These are phyloP conservation scores for Drosophila elegans DNA, from an alignment of 1,140 invertebrate genomes.

Conservation along the genomic window DNA sequence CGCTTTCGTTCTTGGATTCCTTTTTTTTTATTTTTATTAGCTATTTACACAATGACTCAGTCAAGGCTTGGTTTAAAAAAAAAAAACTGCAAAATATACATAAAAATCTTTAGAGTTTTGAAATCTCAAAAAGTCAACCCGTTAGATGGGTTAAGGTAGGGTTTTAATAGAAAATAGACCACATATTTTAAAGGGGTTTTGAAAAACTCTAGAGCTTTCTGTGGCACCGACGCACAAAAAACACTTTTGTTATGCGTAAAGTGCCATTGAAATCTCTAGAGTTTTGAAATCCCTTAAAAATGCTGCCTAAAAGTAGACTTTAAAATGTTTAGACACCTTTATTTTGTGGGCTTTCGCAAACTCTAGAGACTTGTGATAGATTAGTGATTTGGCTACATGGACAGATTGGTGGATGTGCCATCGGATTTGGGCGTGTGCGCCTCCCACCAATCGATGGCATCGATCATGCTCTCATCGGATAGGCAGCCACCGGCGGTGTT, in stretches of 20 bases:
- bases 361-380: not conserved
- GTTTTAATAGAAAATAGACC: too few relatives aligned
- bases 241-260: too few relatives aligned
- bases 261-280: not conserved
- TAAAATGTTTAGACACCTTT: not conserved
- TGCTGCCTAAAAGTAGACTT: not conserved
- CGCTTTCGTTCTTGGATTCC: not conserved
- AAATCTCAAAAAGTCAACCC: not conserved
- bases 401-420: constrained; percentile 39
- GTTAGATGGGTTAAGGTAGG: too few relatives aligned
- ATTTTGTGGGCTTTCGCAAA: not conserved
- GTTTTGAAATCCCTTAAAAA: not conserved
- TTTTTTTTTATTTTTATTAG: not conserved
- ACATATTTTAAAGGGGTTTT: too few relatives aligned
- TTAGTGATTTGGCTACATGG: constrained; percentile 11
- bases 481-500: constrained; percentile 55
- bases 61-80: constrained; percentile 33
- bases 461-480: constrained; percentile 85
- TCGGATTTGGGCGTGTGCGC: constrained; percentile 84
- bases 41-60: constrained; percentile 54
- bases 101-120: not conserved
- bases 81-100: not conserved
- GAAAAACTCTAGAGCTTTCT: too few relatives aligned
- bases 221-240: too few relatives aligned
- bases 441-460: constrained; percentile 86